phyloP scores from a whole-genome alignment of 2,113 vertebrate genomes.

The Bubo scandiacus region DNA sequence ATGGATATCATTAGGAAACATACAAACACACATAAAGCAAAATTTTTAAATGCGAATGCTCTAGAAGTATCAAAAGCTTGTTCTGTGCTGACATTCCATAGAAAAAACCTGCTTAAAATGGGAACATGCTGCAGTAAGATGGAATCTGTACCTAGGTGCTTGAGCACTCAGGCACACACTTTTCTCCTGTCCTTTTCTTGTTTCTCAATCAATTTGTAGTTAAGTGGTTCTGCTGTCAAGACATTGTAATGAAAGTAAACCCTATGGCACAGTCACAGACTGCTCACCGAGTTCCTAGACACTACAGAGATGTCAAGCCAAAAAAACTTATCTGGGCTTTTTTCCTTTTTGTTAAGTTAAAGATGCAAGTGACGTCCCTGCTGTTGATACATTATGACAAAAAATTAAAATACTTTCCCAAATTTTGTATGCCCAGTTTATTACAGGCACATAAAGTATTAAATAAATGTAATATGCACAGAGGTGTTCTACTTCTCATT shows the following conservation, averaged over 20 bases:
- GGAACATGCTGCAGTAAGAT: neutral
- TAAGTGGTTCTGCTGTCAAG: neutral
- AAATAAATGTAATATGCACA: neutral
- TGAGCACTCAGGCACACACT: neutral
- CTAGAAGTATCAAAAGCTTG: neutral
- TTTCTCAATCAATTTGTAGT: neutral
- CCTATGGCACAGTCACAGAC: neutral
- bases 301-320: neutral
- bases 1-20: neutral
- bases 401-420: neutral
- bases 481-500: slow-evolving; percentile 33
- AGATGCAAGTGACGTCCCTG: neutral
- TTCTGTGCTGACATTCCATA: neutral
- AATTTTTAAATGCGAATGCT: neutral
- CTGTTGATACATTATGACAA: neutral
- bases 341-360: neutral
- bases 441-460: neutral
- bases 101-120: neutral
- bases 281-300: neutral
- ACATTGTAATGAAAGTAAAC: neutral
- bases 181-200: neutral
- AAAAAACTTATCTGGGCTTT: neutral
- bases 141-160: neutral
- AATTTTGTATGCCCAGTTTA: neutral
- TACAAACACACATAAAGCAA: neutral